Evolutionary conservation across 2,888 invertebrate genomes (phyloP), one percentile per base, ranked within the genome.

Genomic region (Leptogaster cylindrica): DNA sequence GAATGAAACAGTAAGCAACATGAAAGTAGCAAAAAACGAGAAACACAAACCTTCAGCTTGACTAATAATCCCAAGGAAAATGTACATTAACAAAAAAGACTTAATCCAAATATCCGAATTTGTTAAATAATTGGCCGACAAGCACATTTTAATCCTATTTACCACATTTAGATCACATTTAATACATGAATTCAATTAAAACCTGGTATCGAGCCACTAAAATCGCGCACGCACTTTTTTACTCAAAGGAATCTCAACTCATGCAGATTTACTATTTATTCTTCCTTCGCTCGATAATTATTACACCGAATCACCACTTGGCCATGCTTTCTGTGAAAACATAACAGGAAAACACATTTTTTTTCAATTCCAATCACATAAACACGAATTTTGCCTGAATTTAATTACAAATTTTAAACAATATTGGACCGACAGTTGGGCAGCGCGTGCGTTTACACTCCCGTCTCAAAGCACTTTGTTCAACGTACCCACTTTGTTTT

Each of bases 51-150:
- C 70, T 70, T 68, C 69, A 5, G 63, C 65, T 55, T 51, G 41
- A 50, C 46, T 55, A 70, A 71, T 71, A 70, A 71, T 68, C 68
- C 70, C 71, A n/a, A 68, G 50, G 28, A 71, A 65, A 67, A 71
- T n/a, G n/a, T n/a, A 70, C 28, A 65, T 67, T 52, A 72, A 65
- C 63, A 73, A 61, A 51, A 73, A 58, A 31, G 70, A 63, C 75
- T 75, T 77, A 75, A 78, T 76, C 78, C 76, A 78, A 76, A 76
- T 76, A 76, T 76, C 76, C 75, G 75, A 75, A 73, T 76, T 75
- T 72, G 76, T 74, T 74, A 75, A 75, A 73, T 73, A 73, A 72
- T 74, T 76, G 75, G 73, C 74, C 73, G 74, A 72, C 73, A 76
- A 73, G 75, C 75, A 75, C 76, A 76, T 77, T 73, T 73, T 75